Base-by-base conservation (phyloP, 2,888 invertebrate genomes). In the Eupithecia exiguata region DNA sequence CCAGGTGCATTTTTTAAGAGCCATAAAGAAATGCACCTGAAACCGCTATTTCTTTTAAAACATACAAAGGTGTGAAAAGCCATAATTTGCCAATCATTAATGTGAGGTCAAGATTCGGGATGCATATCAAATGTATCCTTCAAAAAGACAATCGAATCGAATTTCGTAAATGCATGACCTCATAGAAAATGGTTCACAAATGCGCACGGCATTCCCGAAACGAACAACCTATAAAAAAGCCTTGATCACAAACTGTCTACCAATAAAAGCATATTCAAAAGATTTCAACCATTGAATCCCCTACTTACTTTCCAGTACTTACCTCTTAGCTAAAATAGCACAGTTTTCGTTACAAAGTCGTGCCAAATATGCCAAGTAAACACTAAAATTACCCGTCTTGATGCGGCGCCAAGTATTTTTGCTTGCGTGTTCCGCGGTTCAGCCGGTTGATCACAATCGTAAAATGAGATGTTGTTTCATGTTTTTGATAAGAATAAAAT, bases 391-490 rank as follows among this genome's bases (percentile, higher is more conserved):
- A 66, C 67, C 72, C 70, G 72, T 66, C 68, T 70, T 74, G 70
- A 70, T 65, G 61, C 71, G 43, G 68, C 69, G 66, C 72, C 74
- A 76, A 76, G 74, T 71, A 75, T 74, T 77, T 75, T 63, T 35
- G 76, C 70, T 91, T 75, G 91, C 91, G 91, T 91, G 91, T 83
- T 85, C 79, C 84, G 71, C 18, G 66, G 40, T 66, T 66, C 38
- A 66, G 53, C 84, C 81, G 78, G 85, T 84, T 86, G 91, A 91
- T 90, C 72, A 73, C 78, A 83, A 91, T 91, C 91, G 83, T 82
- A 80, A 88, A 91, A 91, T 88, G 85, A 90, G 91, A 91, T 91
- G 91, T 91, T 88, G 89, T 87, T 89, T 90, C 89, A 90, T 86
- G 85, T 84, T 84, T 87, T 86, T 84, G 84, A 84, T 86, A 84